phyloP scores from a whole-genome alignment of 1,140 invertebrate species.

The Aphis craccivora region DNA sequence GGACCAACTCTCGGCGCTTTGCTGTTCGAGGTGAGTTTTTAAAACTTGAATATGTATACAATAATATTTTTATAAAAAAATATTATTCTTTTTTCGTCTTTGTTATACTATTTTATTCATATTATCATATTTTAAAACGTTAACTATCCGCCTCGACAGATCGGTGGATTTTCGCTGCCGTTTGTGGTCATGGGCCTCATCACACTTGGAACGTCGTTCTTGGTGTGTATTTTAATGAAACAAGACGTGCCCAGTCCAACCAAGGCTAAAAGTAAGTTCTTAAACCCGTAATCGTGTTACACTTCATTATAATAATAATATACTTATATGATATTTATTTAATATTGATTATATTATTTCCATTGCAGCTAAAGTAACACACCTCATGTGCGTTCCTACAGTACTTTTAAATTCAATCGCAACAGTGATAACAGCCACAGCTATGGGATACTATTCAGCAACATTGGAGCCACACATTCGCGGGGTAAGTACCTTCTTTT shows the following conservation, averaged over 20 bases:
- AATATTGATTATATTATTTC: background rate
- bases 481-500: conserved; percentile 61
- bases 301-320: background rate
- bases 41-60: background rate
- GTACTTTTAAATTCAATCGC: conserved; percentile 64
- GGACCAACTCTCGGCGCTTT: conserved; percentile 69
- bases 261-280: conserved; percentile 29
- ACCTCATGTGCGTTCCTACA: conserved; percentile 63
- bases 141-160: conserved; percentile 51
- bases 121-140: background rate
- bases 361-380: conserved; percentile 61
- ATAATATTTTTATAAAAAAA: background rate
- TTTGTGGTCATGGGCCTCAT: conserved; percentile 70
- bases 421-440: conserved; percentile 64
- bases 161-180: conserved; percentile 71
- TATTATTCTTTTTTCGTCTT: conserved; percentile 24
- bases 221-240: conserved; percentile 53
- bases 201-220: conserved; percentile 18
- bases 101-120: background rate
- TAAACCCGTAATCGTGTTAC: background rate
- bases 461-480: conserved; percentile 69
- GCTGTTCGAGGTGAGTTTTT: conserved; percentile 64
- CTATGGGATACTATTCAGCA: conserved; percentile 67
- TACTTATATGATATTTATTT: background rate
- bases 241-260: conserved; percentile 47